phyloP scores from a whole-genome alignment of 1,140 invertebrate genomes.

The Atta texana region DNA sequence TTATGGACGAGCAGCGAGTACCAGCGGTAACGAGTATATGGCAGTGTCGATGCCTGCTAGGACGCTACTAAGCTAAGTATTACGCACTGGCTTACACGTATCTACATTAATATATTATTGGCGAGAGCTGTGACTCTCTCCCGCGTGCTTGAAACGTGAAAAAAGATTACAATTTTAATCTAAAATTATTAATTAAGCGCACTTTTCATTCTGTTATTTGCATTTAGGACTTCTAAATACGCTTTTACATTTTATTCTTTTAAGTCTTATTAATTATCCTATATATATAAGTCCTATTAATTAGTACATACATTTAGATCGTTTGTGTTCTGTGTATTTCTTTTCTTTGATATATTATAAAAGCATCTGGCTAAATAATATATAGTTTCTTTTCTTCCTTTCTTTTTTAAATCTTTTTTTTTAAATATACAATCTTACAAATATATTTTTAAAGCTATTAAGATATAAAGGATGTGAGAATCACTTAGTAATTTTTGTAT shows the following conservation, averaged over 20 bases:
- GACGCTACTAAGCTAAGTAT: constrained; percentile 43
- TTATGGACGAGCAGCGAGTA: constrained; percentile 36
- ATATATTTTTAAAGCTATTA: no score
- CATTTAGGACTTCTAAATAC: neutral
- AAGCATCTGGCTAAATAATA: no score
- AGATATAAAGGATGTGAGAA: no score
- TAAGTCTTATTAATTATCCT: no score
- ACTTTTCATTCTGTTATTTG: neutral
- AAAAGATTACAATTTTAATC: neutral
- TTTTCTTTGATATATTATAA: no score
- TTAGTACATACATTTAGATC: no score
- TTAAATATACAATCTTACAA: no score
- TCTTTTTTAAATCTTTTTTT: no score
- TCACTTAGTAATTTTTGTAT: no score
- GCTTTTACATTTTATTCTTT: neutral
- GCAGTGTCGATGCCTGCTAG: constrained; percentile 40
- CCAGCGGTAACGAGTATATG: constrained; percentile 54
- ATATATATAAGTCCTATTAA: no score
- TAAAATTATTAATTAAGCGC: neutral
- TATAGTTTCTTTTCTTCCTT: no score
- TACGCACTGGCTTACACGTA: constrained; percentile 39
- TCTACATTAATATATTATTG: constrained; percentile 32
- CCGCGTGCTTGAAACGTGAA: neutral
- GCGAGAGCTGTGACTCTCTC: neutral
- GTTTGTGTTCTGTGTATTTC: no score